Percentiles rank a stretch among this genome's conserved stretches.
Evolutionary conservation across 2,888 invertebrate genomes (phyloP).

Genomic region (Yponomeuta malinellus): DNA sequence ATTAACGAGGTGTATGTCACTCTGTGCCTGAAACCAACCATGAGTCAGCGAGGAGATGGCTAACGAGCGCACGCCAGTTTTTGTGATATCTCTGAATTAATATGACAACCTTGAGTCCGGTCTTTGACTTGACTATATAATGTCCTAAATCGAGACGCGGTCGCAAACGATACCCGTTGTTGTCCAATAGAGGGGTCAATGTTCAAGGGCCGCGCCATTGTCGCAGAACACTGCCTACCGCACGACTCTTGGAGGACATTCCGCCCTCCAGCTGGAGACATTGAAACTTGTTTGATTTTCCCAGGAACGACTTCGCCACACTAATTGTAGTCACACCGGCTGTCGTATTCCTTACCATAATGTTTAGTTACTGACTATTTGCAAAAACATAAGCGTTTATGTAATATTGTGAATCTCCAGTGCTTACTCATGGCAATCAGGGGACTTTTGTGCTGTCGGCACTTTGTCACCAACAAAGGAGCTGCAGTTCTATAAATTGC

Average conservation of each 20-base stretch:
- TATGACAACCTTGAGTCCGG: constrained; percentile 41
- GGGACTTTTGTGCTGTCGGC: constrained; percentile 40
- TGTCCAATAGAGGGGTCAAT: constrained; percentile 14
- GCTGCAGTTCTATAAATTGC: constrained; percentile 17
- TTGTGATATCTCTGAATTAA: constrained; percentile 48
- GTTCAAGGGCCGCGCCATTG: constrained; percentile 8
- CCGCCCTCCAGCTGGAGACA: neutral
- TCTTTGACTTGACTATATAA: constrained; percentile 41
- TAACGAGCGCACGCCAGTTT: constrained; percentile 39
- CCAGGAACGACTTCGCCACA: constrained; percentile 40
- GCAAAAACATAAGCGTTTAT: constrained; percentile 57
- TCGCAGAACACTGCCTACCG: neutral
- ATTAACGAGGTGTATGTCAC: constrained; percentile 9
- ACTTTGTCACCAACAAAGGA: constrained; percentile 14
- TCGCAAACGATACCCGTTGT: constrained; percentile 17
- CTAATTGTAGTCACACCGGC: constrained; percentile 48
- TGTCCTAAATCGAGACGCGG: constrained; percentile 32
- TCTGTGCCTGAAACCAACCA: constrained; percentile 23
- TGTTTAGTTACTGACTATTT: constrained; percentile 35
- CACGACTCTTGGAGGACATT: neutral
- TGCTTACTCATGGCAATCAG: constrained; percentile 50
- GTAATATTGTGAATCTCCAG: constrained; percentile 52
- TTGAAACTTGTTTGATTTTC: constrained; percentile 23
- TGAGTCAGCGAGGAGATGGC: constrained; percentile 46
- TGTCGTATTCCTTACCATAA: constrained; percentile 44